These are phyloP conservation scores for Orthosia gothica DNA, from an alignment of 2,888 invertebrate genomes.

Conservation along the genomic window DNA sequence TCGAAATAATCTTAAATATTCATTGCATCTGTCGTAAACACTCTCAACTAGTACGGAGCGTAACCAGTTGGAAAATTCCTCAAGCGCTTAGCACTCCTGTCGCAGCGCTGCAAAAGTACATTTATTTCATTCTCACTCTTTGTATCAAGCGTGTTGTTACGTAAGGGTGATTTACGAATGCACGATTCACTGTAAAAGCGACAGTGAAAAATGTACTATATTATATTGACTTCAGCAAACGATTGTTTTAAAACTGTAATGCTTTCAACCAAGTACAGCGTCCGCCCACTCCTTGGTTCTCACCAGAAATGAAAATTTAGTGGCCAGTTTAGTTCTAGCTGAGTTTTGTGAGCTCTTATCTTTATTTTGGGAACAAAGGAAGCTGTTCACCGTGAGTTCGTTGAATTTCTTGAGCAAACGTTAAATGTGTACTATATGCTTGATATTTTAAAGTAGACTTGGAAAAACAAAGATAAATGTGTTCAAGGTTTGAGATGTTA, in stretches of 20 bases:
- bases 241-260: constrained; percentile 68
- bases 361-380: constrained; percentile 62
- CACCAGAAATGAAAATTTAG: constrained; percentile 64
- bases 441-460: constrained; percentile 36
- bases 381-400: constrained; percentile 37
- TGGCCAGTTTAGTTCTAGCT: constrained; percentile 50
- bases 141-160: constrained; percentile 74
- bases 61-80: constrained; percentile 67
- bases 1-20: constrained; percentile 62
- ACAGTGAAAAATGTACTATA: constrained; percentile 77
- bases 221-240: constrained; percentile 72
- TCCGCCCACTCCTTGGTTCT: constrained; percentile 45
- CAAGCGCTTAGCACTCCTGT: constrained; percentile 65
- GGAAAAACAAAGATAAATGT: constrained; percentile 48
- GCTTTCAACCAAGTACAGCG: constrained; percentile 39
- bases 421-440: constrained; percentile 29
- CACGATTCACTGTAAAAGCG: constrained; percentile 77
- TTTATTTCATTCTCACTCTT: constrained; percentile 76
- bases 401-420: constrained; percentile 36
- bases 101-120: constrained; percentile 61
- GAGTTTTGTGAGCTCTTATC: constrained; percentile 54
- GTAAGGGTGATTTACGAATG: constrained; percentile 78
- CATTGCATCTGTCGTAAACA: constrained; percentile 59
- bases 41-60: constrained; percentile 42
- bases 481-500: constrained; percentile 26